Conservation (phyloP, 2,888 invertebrate genomes). For the Aleiodes alternator region DNA sequence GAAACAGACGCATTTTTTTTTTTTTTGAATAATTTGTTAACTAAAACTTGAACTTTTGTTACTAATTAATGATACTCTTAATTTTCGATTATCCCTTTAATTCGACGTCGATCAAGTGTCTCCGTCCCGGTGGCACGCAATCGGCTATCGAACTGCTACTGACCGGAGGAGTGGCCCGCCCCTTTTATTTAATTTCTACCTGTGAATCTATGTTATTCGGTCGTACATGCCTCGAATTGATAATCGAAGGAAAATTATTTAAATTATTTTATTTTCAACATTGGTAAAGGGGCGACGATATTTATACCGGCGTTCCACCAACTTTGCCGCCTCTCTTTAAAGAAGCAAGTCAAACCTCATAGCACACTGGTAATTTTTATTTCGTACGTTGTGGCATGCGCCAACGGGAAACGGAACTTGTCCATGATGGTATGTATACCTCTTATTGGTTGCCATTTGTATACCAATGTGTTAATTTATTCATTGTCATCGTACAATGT, state of each 20-base stretch:
- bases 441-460: slow-evolving; percentile 33
- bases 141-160: slow-evolving; percentile 75
- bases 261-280: slow-evolving; percentile 67
- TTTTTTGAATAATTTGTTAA: neutral
- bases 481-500: neutral
- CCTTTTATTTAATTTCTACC: slow-evolving; percentile 74
- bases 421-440: slow-evolving; percentile 59
- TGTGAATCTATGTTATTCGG: slow-evolving; percentile 74
- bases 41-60: slow-evolving; percentile 7
- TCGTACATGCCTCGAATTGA: slow-evolving; percentile 73
- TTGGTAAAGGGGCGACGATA: slow-evolving; percentile 60
- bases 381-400: slow-evolving; percentile 68
- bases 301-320: slow-evolving; percentile 42
- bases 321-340: slow-evolving; percentile 38
- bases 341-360: slow-evolving; percentile 41
- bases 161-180: slow-evolving; percentile 74
- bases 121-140: slow-evolving; percentile 65
- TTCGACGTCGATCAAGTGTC: slow-evolving; percentile 38
- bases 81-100: slow-evolving; percentile 12
- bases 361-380: slow-evolving; percentile 51
- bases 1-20: slow-evolving; percentile 61
- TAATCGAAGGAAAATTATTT: slow-evolving; percentile 74
- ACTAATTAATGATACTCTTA: slow-evolving; percentile 10
- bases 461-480: slow-evolving; percentile 37
- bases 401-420: slow-evolving; percentile 73